Evolutionary conservation across 2,888 invertebrate genomes (phyloP).

Genomic region (Euspilapteryx auroguttella): DNA sequence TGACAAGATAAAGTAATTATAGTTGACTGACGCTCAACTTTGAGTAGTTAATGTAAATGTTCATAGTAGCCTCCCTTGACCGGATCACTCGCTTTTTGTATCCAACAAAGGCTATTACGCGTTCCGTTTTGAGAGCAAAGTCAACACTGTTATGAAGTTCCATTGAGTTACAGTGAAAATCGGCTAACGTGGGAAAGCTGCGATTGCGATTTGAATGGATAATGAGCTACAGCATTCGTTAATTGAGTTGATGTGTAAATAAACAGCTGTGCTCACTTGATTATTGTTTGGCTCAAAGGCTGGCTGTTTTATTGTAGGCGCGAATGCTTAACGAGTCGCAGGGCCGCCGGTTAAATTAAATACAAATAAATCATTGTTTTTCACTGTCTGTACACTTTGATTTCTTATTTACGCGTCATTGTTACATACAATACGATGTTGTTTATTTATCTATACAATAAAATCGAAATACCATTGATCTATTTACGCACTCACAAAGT

Average conservation of each 20-base stretch:
- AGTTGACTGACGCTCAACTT: too few relatives aligned
- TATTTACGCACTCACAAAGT: too few relatives aligned
- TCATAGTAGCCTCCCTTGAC: conserved; percentile 44
- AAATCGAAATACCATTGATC: too few relatives aligned
- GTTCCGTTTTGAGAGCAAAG: conserved; percentile 43
- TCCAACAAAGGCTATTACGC: conserved; percentile 50
- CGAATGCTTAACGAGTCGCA: conserved; percentile 16
- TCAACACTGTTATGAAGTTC: conserved; percentile 51
- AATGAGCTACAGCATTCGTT: conserved; percentile 42
- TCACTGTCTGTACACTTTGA: too few relatives aligned
- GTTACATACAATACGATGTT: too few relatives aligned
- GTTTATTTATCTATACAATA: too few relatives aligned
- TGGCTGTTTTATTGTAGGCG: conserved; percentile 2
- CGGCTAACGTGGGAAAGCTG: conserved; percentile 41
- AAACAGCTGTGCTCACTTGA: conserved; percentile 17
- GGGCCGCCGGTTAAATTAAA: conserved; percentile 25
- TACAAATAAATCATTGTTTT: too few relatives aligned
- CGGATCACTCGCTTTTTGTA: conserved; percentile 53
- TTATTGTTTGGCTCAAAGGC: neutral
- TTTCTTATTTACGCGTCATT: too few relatives aligned
- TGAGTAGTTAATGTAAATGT: too few relatives aligned
- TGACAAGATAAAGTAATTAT: too few relatives aligned
- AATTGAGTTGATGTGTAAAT: conserved; percentile 54
- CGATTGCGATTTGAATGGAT: conserved; percentile 50
- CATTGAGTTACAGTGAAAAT: conserved; percentile 33